Evolutionary conservation across 2,113 vertebrate genomes (phyloP).

Genomic region (Rousettus leschenaultii): DNA sequence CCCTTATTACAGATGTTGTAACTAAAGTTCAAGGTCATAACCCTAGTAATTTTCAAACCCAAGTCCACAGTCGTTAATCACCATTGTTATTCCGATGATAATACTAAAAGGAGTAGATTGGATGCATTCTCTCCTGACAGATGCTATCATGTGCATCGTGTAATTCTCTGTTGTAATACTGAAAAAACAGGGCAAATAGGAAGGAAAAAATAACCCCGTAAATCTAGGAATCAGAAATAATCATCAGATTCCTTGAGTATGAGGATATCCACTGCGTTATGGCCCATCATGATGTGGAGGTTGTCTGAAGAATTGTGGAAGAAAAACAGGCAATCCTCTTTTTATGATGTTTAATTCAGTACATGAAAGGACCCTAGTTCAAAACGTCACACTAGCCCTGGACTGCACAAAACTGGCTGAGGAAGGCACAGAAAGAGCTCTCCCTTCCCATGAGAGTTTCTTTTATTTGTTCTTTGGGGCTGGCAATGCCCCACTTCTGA

Average conservation of each 20-base stretch:
- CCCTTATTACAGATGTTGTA: not conserved
- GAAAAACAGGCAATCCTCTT: not conserved
- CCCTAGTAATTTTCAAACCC: not conserved
- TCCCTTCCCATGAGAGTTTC: not conserved
- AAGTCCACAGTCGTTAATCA: not conserved
- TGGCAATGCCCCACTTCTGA: not conserved
- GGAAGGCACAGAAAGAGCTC: not conserved
- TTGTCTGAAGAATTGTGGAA: not conserved
- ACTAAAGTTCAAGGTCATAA: not conserved
- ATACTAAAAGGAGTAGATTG: not conserved
- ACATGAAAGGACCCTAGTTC: not conserved
- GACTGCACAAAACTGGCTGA: not conserved
- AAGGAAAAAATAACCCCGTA: not conserved
- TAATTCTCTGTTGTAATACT: not conserved
- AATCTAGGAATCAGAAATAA: not conserved
- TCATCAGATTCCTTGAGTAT: not conserved
- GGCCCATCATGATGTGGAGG: not conserved
- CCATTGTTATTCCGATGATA: not conserved
- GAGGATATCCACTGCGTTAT: too few relatives aligned
- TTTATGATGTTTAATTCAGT: conserved; percentile 65
- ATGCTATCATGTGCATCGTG: not conserved
- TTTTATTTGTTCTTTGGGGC: conserved; percentile 4
- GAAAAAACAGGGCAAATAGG: not conserved
- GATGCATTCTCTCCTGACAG: not conserved
- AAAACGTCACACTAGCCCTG: not conserved